Base-by-base conservation (phyloP, 2,113 vertebrate genomes). In the Misgurnus anguillicaudatus region DNA sequence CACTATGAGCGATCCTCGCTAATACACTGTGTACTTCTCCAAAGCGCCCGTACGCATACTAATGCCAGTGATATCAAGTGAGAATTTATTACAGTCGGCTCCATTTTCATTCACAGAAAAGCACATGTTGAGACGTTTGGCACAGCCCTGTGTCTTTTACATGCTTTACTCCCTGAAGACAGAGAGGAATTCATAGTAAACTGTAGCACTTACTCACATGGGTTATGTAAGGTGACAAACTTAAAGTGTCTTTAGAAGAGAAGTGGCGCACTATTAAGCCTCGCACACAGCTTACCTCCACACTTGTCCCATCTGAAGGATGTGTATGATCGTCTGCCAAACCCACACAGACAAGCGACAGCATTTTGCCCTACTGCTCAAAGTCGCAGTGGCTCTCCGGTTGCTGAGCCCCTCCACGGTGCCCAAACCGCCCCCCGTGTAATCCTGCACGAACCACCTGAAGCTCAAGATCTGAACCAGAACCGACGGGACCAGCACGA, bases 361-460 rank as follows among this genome's bases (percentile, higher is more conserved):
- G 92, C 96, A 94, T 84, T 91, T 92, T 91, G 94, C 93, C 84
- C 94, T 92, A 73, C 90, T 53, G 82, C 4, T 82, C 84, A 76
- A 87, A 83, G 79, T 87, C 78, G 87, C 89, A 57, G 92, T 90
- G 87, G 86, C 94, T 91, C 91, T 94, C 81, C 94, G 95, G 91
- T 94, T 92, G 55, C 90, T 97, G 85, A 98, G 95, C 85, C 97
- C 97, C 92, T 97, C 95, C 94, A 98, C 96, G 87, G 94, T 94
- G 83, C 95, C 96, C 92, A 98, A 94, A 82, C 96, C 96, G 68
- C 95, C 96, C 73, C 94, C 96, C 55, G 95, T 95, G 94, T 93
- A 99, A 94, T 99, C 96, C 93, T 98, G 96, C 92, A 97, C 96
- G 91, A 99, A 99, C 97, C 97, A 99, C 92, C 96, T 95, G 94